These are phyloP conservation scores for Catagonus wagneri DNA, from an alignment of 2,113 vertebrate genomes.

Conservation along the genomic window DNA sequence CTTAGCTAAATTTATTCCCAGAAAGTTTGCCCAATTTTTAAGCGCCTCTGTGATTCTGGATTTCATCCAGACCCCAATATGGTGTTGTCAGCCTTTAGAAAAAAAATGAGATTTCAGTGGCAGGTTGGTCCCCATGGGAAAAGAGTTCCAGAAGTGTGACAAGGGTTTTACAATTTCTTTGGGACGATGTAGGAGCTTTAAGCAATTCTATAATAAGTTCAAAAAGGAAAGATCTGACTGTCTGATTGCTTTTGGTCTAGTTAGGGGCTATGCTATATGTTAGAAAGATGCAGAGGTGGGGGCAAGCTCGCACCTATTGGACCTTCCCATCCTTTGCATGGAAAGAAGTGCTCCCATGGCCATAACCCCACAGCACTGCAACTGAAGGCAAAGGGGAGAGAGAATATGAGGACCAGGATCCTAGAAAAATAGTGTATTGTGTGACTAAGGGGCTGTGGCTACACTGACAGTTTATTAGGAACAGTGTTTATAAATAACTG, in stretches of 20 bases:
- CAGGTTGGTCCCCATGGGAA: background rate
- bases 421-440: background rate
- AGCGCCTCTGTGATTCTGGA: slow-evolving; percentile 32
- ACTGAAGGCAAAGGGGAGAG: background rate
- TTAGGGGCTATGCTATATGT: background rate
- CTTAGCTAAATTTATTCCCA: background rate
- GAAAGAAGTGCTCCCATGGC: background rate
- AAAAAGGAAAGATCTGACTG: background rate
- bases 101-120: background rate
- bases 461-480: background rate
- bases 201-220: background rate
- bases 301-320: background rate
- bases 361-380: background rate
- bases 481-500: background rate
- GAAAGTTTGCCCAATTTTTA: background rate
- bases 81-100: background rate
- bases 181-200: background rate
- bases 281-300: background rate
- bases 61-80: background rate
- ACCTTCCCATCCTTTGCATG: background rate
- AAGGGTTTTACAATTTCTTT: slow-evolving; percentile 25
- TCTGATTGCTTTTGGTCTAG: background rate
- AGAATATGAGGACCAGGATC: too few relatives aligned
- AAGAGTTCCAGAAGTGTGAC: slow-evolving; percentile 10
- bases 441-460: background rate